phyloP scores from a whole-genome alignment of 2,888 invertebrate species.

The Pristionchus fissidentatus region DNA sequence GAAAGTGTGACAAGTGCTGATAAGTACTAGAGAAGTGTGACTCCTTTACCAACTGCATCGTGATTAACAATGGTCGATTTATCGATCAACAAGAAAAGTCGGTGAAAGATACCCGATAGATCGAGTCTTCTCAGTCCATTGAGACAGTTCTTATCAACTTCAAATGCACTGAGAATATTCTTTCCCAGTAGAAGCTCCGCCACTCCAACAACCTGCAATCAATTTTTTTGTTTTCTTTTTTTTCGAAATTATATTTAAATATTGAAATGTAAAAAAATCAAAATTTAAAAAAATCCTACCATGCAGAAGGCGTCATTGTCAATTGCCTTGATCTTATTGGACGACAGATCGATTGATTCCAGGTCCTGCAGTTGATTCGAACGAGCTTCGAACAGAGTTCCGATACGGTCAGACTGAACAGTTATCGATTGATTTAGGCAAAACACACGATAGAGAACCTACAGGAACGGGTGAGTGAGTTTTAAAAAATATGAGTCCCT shows the following conservation, averaged over 20 bases:
- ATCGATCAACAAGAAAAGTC: neutral
- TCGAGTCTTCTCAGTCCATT: constrained; percentile 54
- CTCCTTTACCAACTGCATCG: no score
- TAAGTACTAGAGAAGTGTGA: neutral
- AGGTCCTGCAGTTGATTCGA: neutral
- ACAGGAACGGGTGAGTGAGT: no score
- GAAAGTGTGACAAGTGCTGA: neutral
- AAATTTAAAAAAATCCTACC: no score
- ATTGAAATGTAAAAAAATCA: no score
- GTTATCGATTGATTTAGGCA: no score
- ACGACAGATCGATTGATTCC: constrained; percentile 24
- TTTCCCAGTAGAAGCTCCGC: constrained; percentile 56
- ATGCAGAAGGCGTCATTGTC: constrained; percentile 25
- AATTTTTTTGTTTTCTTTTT: neutral
- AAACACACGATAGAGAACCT: no score
- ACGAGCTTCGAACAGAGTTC: neutral
- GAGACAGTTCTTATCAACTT: constrained; percentile 58
- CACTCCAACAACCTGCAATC: constrained; percentile 57
- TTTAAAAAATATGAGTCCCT: neutral
- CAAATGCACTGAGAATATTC: constrained; percentile 57
- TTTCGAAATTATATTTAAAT: neutral
- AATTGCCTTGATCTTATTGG: constrained; percentile 2
- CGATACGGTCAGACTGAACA: neutral
- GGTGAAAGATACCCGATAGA: constrained; percentile 54
- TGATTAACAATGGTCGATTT: neutral